Percentiles rank a stretch among this genome's conserved stretches.
phyloP scores from a whole-genome alignment of 1,140 invertebrate genomes.

The Adelges cooleyi region DNA sequence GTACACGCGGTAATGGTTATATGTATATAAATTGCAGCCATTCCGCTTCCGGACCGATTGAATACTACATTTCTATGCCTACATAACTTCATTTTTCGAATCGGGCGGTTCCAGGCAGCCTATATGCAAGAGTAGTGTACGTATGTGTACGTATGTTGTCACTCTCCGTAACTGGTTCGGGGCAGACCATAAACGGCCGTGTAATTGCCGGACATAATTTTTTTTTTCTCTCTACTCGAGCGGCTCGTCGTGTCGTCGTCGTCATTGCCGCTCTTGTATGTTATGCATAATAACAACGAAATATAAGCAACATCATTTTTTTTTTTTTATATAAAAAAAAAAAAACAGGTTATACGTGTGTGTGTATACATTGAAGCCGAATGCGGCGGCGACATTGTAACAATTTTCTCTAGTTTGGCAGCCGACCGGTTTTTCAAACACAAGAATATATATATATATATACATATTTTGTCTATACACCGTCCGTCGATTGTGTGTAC shows the following conservation, averaged over 20 bases:
- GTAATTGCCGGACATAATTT: conserved; percentile 9
- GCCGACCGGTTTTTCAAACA: conserved; percentile 24
- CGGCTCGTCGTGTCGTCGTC: not conserved
- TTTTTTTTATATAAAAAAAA: not conserved
- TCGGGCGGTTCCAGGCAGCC: too few relatives aligned
- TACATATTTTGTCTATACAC: not conserved
- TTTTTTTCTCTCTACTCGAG: not conserved
- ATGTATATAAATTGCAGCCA: too few relatives aligned
- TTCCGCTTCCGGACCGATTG: too few relatives aligned
- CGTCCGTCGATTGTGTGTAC: not conserved
- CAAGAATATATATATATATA: too few relatives aligned
- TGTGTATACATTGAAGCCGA: not conserved
- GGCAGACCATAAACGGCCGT: conserved; percentile 9
- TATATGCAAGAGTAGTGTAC: too few relatives aligned
- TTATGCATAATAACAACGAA: not conserved
- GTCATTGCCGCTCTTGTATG: conserved; percentile 1
- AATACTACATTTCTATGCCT: too few relatives aligned
- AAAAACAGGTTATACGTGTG: conserved; percentile 25
- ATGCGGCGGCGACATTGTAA: conserved; percentile 17
- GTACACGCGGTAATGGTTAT: too few relatives aligned
- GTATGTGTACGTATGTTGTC: not conserved
- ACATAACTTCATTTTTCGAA: too few relatives aligned
- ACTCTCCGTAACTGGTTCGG: too few relatives aligned
- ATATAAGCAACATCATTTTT: conserved; percentile 23
- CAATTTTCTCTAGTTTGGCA: conserved; percentile 18